phyloP scores from a whole-genome alignment of 2,113 vertebrate species.

The Zapus hudsonius region DNA sequence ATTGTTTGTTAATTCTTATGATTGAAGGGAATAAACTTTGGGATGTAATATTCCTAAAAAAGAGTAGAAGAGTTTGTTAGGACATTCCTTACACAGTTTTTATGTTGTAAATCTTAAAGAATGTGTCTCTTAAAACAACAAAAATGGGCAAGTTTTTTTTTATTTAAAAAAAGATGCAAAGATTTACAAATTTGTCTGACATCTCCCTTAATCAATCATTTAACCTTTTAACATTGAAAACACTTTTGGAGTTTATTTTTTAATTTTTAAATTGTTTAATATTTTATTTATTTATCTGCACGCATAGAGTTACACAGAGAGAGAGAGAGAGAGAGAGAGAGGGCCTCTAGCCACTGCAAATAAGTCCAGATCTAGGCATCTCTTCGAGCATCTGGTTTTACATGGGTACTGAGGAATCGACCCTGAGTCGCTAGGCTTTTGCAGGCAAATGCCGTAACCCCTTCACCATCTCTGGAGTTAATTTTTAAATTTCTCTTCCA shows the following conservation, averaged over 20 bases:
- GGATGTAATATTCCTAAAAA: background rate
- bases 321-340: too few relatives aligned
- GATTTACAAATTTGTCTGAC: background rate
- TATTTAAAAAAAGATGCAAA: background rate
- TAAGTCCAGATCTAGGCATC: too few relatives aligned
- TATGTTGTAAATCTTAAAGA: background rate
- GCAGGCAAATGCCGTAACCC: too few relatives aligned
- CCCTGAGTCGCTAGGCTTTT: too few relatives aligned
- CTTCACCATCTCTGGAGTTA: too few relatives aligned
- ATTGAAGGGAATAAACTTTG: background rate
- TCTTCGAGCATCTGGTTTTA: background rate
- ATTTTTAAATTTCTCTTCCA: background rate
- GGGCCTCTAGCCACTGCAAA: too few relatives aligned
- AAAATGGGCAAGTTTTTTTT: background rate
- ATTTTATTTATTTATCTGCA: too few relatives aligned
- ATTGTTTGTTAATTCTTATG: conserved; percentile 18
- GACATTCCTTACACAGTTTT: background rate
- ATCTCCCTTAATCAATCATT: conserved; percentile 25
- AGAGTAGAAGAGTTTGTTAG: background rate
- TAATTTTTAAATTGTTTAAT: too few relatives aligned
- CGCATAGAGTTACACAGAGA: too few relatives aligned
- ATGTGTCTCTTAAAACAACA: background rate
- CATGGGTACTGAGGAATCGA: too few relatives aligned
- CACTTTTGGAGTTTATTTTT: background rate
- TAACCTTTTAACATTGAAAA: conserved; percentile 43